phyloP scores from a whole-genome alignment of 2,888 invertebrate genomes.

The Cyrtodaria siliqua region DNA sequence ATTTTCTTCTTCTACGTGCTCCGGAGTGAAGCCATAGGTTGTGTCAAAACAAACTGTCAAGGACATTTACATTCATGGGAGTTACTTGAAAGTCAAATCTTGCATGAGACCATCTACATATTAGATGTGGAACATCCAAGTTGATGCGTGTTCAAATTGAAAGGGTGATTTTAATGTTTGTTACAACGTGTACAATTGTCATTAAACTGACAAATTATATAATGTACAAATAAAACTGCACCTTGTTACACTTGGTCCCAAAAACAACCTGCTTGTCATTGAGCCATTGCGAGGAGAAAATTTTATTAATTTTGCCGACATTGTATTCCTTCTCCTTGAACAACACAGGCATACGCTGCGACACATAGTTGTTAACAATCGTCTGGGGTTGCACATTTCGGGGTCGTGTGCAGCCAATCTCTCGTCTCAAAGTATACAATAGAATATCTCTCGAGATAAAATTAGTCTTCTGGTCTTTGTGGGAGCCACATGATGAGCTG shows the following conservation, averaged over 20 bases:
- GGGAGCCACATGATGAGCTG: no score
- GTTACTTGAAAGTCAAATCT: no score
- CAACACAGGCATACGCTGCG: slow-evolving; percentile 78
- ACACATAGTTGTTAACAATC: slow-evolving; percentile 68
- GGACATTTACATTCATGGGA: no score
- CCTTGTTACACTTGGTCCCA: slow-evolving; percentile 99
- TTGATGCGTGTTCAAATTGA: no score
- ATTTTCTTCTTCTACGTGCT: no score
- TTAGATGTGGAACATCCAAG: no score
- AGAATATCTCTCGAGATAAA: slow-evolving; percentile 39
- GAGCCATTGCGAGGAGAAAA: slow-evolving; percentile 98
- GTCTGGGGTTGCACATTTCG: slow-evolving; percentile 18
- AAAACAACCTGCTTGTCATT: slow-evolving; percentile 97
- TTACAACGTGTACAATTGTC: no score
- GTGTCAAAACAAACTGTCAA: no score
- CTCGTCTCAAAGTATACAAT: slow-evolving; percentile 42
- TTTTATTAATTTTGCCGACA: slow-evolving; percentile 85
- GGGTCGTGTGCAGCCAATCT: slow-evolving; percentile 22
- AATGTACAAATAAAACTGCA: no score
- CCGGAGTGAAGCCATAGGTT: no score
- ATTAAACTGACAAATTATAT: not conserved
- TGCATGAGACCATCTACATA: no score
- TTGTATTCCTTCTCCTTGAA: slow-evolving; percentile 78
- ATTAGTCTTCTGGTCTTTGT: not conserved
- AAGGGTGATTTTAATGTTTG: no score